phyloP scores from a whole-genome alignment of 2,113 vertebrate species.

The Entomyzon cyanotis region DNA sequence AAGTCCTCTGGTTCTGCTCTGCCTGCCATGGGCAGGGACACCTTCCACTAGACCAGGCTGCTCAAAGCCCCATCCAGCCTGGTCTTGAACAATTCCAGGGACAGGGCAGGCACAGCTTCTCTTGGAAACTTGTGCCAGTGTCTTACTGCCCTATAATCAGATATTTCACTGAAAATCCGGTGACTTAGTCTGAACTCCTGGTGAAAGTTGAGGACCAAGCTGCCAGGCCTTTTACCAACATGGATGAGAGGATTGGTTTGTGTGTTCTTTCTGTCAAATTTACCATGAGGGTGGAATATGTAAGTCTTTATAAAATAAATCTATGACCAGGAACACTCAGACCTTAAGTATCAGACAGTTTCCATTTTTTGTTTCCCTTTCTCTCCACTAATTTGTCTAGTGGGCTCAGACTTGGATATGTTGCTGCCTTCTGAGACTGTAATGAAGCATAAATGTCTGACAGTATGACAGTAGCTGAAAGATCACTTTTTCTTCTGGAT shows the following conservation, averaged over 20 bases:
- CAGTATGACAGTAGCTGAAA: background rate
- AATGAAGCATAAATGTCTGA: background rate
- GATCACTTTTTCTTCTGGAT: background rate
- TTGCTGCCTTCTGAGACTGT: background rate
- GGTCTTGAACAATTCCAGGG: background rate
- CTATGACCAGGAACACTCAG: background rate
- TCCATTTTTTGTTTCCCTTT: background rate
- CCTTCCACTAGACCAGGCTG: background rate
- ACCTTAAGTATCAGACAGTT: background rate
- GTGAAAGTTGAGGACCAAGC: background rate
- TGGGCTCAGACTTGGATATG: background rate
- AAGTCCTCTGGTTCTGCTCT: background rate
- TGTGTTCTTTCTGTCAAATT: background rate
- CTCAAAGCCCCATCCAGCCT: background rate
- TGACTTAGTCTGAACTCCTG: background rate
- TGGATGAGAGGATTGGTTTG: background rate
- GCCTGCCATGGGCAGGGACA: accelerated
- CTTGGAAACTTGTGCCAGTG: background rate
- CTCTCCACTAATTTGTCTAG: background rate
- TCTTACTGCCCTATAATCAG: background rate
- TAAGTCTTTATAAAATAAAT: background rate
- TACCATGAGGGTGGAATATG: background rate
- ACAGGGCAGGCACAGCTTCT: background rate
- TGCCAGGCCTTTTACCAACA: background rate
- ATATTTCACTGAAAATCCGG: background rate